These are phyloP conservation scores for Lasius fuliginosus DNA, from an alignment of 2,888 invertebrate genomes.

Conservation along the genomic window DNA sequence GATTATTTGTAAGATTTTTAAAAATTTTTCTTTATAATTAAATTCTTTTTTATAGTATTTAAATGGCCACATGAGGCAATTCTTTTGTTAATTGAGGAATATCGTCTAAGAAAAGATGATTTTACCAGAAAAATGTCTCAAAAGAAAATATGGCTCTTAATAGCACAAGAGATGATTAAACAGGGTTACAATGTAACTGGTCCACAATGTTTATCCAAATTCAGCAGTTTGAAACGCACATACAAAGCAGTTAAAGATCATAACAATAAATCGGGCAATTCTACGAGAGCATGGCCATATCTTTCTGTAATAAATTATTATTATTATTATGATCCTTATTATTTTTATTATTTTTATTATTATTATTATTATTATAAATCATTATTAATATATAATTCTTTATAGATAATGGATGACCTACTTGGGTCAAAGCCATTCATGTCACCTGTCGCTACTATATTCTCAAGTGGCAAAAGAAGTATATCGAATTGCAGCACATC, in stretches of 20 bases:
- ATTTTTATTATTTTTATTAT: background rate
- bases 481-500: background rate
- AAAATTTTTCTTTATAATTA: background rate
- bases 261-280: background rate
- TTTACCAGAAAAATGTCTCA: background rate
- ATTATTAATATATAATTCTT: background rate
- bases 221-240: background rate
- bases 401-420: background rate
- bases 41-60: background rate
- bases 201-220: background rate
- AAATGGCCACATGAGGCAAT: conserved; percentile 10
- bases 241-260: background rate
- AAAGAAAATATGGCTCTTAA: background rate
- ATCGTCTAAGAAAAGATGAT: background rate
- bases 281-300: background rate
- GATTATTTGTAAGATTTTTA: background rate
- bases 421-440: background rate
- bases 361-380: no score
- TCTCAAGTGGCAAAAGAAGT: background rate
- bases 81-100: background rate
- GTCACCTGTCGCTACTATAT: background rate
- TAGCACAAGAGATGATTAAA: background rate
- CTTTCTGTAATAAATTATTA: background rate
- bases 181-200: background rate
- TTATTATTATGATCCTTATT: no score